These are phyloP conservation scores for Drosophila eohydei DNA, from an alignment of 2,888 invertebrate genomes.

Conservation along the genomic window DNA sequence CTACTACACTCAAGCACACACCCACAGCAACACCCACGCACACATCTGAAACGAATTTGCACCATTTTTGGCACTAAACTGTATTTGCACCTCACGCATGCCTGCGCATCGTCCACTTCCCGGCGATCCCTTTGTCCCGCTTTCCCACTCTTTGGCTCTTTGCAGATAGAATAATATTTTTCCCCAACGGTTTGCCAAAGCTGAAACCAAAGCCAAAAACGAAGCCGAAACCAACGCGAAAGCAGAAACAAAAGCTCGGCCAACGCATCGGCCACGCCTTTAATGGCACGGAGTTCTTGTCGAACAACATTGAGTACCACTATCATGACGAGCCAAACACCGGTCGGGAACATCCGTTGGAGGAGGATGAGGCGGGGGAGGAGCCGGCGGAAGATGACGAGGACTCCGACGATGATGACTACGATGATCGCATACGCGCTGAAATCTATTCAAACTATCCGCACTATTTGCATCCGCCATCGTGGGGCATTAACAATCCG, in stretches of 20 bases:
- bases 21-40: slow-evolving; percentile 14
- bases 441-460: slow-evolving; percentile 86
- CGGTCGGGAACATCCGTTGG: slow-evolving; percentile 56
- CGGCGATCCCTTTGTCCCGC: not conserved
- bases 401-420: slow-evolving; percentile 85
- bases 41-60: slow-evolving; percentile 43
- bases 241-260: slow-evolving; percentile 45
- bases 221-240: slow-evolving; percentile 66
- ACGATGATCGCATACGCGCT: slow-evolving; percentile 86
- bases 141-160: slow-evolving; percentile 47
- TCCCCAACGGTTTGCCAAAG: slow-evolving; percentile 83
- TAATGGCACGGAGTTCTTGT: slow-evolving; percentile 62
- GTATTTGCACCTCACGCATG: slow-evolving; percentile 68
- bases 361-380: slow-evolving; percentile 41
- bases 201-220: slow-evolving; percentile 77
- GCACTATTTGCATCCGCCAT: slow-evolving; percentile 87
- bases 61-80: slow-evolving; percentile 75
- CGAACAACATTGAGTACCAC: slow-evolving; percentile 75
- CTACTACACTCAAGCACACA: slow-evolving; percentile 1
- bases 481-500: slow-evolving; percentile 84
- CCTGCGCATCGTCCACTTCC: slow-evolving; percentile 15
- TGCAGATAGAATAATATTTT: slow-evolving; percentile 84
- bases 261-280: slow-evolving; percentile 43
- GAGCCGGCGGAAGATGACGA: slow-evolving; percentile 63
- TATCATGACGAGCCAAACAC: slow-evolving; percentile 58